Base-by-base conservation (phyloP, 2,113 vertebrate genomes). In the Syngnathus floridae region DNA sequence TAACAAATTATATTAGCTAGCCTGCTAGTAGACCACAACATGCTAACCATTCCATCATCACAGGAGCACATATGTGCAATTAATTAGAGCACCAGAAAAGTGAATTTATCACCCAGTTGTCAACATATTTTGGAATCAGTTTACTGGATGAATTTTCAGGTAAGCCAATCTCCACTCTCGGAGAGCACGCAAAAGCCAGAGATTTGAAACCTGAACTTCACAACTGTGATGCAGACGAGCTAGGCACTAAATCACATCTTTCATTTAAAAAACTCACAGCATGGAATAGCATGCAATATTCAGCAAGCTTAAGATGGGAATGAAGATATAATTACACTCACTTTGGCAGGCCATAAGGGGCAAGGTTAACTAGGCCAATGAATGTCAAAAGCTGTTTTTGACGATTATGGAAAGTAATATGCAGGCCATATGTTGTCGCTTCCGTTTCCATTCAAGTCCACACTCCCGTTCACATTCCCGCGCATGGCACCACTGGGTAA, bases 321-420 rank as follows among this genome's bases (percentile, higher is more conserved):
- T 70, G 55, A 40, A 40, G 36, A 77, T 40, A 75, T 73, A 71
- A 13, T 78, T 46, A 70, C 56, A 68, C 66, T 77, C 65, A 70
- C 65, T 31, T 55, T 31, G 60, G 69, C 58, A 37, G 59, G 36
- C 41, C n/a, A 63, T 73, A 74, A 68, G 58, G 46, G 67, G 46
- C 64, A 67, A 78, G 74, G 58, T 78, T 75, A 72, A 74, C 60
- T 73, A 48, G n/a, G 60, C 35, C 70, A 71, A 78, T 71, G 67
- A 67, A 71, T 63, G 59, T 65, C 69, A 67, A 76, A 56, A 55
- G 26, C 64, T 41, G 62, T 51, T 55, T 22, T 51, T n/a, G 19
- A 2, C 7, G 8, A 67, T 64, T 49, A 36, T 49, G 55, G 71
- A 52, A 64, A 13, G 19, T 13, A 58, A 74, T 66, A 49, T 69